A percentile compares a stretch with the other conserved stretches of the same genome.
Evolutionary conservation across 2,888 invertebrate species (phyloP).

Genomic region (Temnothorax rugatulus): DNA sequence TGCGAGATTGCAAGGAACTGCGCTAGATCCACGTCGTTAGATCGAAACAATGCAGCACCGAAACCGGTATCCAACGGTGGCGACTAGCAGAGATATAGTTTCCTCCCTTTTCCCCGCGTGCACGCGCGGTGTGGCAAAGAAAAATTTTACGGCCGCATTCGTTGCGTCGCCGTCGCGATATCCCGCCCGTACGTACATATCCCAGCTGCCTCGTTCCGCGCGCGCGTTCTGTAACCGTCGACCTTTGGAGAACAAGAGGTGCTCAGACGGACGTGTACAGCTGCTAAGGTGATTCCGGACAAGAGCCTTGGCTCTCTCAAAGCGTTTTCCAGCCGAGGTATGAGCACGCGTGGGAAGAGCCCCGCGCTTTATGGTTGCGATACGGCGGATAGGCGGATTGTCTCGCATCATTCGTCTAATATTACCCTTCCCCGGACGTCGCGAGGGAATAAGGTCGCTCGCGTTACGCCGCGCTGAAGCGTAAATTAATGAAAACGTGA

Average conservation of each 20-base stretch:
- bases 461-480: constrained; percentile 15
- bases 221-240: constrained; percentile 41
- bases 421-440: constrained; percentile 26
- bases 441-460: constrained; percentile 46
- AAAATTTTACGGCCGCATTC: constrained; percentile 32
- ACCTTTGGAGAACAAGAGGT: constrained; percentile 38
- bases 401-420: constrained; percentile 49
- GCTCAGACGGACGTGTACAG: constrained; percentile 28
- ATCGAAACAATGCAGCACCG: constrained; percentile 34
- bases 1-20: constrained; percentile 21
- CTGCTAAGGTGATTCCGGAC: constrained; percentile 47
- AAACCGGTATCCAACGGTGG: constrained; percentile 44
- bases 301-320: constrained; percentile 44
- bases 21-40: constrained; percentile 11
- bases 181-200: neutral
- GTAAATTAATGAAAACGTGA: constrained; percentile 49
- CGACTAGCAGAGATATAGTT: constrained; percentile 36
- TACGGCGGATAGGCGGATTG: constrained; percentile 28
- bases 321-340: constrained; percentile 53
- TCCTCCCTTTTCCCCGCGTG: constrained; percentile 24
- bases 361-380: constrained; percentile 31
- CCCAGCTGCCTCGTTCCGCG: constrained; percentile 25
- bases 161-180: constrained; percentile 11
- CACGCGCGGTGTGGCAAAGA: neutral
- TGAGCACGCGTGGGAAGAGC: constrained; percentile 42